These are phyloP conservation scores for Notolabrus celidotus DNA, from an alignment of 2,797 vertebrate species.

Conservation along the genomic window DNA sequence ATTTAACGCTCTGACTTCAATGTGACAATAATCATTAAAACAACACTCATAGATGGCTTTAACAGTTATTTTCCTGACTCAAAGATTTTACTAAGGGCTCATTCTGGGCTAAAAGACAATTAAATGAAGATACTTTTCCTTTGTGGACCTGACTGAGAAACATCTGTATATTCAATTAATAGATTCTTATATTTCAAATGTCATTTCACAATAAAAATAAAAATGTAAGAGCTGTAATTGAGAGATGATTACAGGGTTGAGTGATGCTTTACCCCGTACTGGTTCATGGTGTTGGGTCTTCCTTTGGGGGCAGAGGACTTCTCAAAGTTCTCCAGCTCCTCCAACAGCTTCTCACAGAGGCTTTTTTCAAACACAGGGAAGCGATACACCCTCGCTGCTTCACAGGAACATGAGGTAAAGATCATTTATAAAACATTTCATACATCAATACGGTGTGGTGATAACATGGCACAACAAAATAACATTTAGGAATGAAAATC, in stretches of 20 bases:
- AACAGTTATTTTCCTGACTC: too few relatives aligned
- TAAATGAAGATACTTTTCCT: too few relatives aligned
- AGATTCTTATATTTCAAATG: too few relatives aligned
- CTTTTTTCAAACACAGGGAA: conserved; percentile 89
- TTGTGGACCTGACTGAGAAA: too few relatives aligned
- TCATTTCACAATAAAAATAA: not conserved
- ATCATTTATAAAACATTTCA: not conserved
- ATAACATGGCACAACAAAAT: not conserved
- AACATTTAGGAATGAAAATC: too few relatives aligned
- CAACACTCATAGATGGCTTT: not conserved
- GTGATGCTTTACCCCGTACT: conserved; percentile 89
- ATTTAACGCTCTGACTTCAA: not conserved
- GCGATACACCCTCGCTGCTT: conserved; percentile 90
- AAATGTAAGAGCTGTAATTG: not conserved
- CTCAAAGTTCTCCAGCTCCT: conserved; percentile 96
- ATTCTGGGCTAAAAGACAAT: too few relatives aligned
- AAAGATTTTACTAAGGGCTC: too few relatives aligned
- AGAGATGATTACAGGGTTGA: not conserved
- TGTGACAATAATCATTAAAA: too few relatives aligned
- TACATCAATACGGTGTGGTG: too few relatives aligned
- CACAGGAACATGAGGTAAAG: not conserved
- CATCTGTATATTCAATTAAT: too few relatives aligned
- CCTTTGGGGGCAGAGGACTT: conserved; percentile 92
- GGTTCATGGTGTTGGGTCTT: conserved; percentile 97
- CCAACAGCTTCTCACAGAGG: conserved; percentile 90